These are phyloP conservation scores for Drosophila macrospina DNA, from an alignment of 2,888 invertebrate genomes.

Conservation along the genomic window DNA sequence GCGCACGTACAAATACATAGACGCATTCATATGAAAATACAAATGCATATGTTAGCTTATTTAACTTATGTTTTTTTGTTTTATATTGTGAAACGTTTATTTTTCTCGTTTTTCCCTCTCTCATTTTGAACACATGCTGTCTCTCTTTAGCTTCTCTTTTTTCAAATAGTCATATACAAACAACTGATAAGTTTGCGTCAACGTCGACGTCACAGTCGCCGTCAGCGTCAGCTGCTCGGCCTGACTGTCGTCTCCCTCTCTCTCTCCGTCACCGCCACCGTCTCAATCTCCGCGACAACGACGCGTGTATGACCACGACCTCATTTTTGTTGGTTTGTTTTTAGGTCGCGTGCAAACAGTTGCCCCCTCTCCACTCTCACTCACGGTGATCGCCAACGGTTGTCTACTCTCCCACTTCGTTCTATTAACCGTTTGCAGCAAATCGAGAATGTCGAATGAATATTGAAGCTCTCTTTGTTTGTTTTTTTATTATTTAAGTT, in stretches of 20 bases:
- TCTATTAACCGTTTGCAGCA: constrained; percentile 5
- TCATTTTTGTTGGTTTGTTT: constrained; percentile 64
- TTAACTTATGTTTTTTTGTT: constrained; percentile 8
- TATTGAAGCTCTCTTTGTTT: constrained; percentile 6
- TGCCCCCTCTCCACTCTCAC: background rate
- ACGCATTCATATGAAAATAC: background rate
- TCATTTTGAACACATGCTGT: background rate
- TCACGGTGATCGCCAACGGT: background rate
- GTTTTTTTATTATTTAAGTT: constrained; percentile 20
- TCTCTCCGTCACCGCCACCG: background rate
- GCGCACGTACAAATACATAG: constrained; percentile 3
- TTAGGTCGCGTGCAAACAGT: constrained; percentile 72
- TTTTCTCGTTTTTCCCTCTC: constrained; percentile 7
- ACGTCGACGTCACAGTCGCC: constrained; percentile 21
- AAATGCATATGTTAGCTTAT: constrained; percentile 9
- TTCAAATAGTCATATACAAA: constrained; percentile 12
- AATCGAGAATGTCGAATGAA: constrained; percentile 15
- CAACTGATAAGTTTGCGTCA: constrained; percentile 41
- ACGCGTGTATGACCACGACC: constrained; percentile 72
- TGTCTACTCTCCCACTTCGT: constrained; percentile 4
- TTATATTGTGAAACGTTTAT: constrained; percentile 24
- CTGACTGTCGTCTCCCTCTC: too few species aligned
- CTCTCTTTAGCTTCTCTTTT: constrained; percentile 2
- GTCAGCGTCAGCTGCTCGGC: constrained; percentile 39
- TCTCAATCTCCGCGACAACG: constrained; percentile 23